phyloP scores from a whole-genome alignment of 2,797 vertebrate genomes.

The Rhynchonycteris naso region DNA sequence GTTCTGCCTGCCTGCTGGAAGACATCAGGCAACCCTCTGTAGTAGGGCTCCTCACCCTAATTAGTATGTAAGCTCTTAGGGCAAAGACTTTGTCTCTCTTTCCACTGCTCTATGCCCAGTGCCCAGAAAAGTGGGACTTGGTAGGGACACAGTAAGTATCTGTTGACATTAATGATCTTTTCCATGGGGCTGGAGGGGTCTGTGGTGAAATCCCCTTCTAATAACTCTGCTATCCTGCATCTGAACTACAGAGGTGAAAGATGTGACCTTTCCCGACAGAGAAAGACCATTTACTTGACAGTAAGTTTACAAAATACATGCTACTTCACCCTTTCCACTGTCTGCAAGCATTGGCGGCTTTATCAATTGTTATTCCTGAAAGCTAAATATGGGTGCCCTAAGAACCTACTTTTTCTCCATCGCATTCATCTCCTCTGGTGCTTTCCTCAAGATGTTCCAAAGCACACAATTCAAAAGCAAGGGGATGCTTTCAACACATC shows the following conservation, averaged over 20 bases:
- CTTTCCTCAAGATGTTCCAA: neutral
- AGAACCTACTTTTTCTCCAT: neutral
- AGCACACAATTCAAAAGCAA: neutral
- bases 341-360: too few species aligned
- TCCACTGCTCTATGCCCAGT: neutral
- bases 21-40: neutral
- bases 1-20: accelerated
- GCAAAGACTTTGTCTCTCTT: neutral
- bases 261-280: accelerated
- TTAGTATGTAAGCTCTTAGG: accelerated
- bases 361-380: neutral
- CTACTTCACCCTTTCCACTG: neutral
- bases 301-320: neutral
- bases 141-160: neutral
- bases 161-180: neutral
- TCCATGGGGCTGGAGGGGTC: neutral
- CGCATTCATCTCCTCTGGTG: neutral
- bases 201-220: neutral
- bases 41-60: neutral
- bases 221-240: too few species aligned
- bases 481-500: accelerated
- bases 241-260: neutral
- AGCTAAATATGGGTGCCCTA: neutral
- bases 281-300: neutral
- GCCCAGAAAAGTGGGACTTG: neutral